These are phyloP conservation scores for Dufourea novaeangliae DNA, from an alignment of 1,140 invertebrate genomes.

Conservation along the genomic window DNA sequence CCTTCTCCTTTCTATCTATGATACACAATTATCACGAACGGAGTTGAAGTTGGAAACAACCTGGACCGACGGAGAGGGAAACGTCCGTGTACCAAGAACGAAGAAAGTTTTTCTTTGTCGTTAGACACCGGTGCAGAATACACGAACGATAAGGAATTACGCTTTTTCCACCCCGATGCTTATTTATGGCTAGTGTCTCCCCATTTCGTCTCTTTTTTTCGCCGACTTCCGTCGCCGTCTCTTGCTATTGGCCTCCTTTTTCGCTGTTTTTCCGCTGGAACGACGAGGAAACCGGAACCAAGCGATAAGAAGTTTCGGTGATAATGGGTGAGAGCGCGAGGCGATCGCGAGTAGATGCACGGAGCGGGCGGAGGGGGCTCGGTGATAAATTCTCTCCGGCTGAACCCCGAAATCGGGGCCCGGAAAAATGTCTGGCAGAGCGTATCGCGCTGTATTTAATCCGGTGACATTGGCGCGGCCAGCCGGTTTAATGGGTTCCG, in stretches of 20 bases:
- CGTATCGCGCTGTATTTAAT: not conserved
- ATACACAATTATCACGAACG: not conserved
- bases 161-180: conserved; percentile 47
- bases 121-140: conserved; percentile 33
- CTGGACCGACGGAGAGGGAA: not conserved
- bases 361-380: not conserved
- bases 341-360: conserved; percentile 26
- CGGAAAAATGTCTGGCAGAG: not conserved
- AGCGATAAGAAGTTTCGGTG: conserved; percentile 44
- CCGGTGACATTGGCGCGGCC: not conserved
- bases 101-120: conserved; percentile 48
- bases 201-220: conserved; percentile 9
- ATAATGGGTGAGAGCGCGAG: conserved; percentile 18
- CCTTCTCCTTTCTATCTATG: too few species aligned
- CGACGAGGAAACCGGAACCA: conserved; percentile 7
- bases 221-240: too few species aligned
- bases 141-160: conserved; percentile 51
- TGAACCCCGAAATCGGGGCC: not conserved
- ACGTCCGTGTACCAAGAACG: not conserved
- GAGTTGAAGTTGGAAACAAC: not conserved
- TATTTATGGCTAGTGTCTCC: conserved; percentile 43
- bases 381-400: conserved; percentile 21
- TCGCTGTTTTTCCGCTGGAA: not conserved
- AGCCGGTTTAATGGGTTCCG: not conserved
- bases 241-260: too few species aligned